Evolutionary conservation across 1,140 invertebrate genomes (phyloP), one percentile per base, ranked within the genome.

Genomic region (Leptestheria dahalacensis): DNA sequence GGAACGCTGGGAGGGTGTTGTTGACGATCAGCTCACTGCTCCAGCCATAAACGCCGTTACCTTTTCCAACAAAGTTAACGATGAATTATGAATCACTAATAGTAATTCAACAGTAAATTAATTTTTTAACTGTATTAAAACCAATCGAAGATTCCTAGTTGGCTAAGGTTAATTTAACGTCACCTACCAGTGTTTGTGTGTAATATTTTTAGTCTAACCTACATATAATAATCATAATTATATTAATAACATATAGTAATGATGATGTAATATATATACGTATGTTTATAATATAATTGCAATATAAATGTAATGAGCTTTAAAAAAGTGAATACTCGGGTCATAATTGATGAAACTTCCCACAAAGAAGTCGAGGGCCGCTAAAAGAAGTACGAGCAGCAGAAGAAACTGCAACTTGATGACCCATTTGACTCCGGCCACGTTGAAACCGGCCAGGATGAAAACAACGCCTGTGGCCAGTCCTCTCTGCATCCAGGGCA

Each of bases 381-480:
- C 88, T 47, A 91, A 71, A n/a, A 91, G 73, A 49, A 95, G 74
- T 54, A 91, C 80, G 58, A 91, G 70, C 11, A 94, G 75, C 4
- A 94, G 75, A 51, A 85, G 74, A 77, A 94, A 91, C 68, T 94
- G 90, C 41, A 94, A 71, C 68, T 93, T 91, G 49, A 94, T 84
- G 2, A 94, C 88, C 88, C 89, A 92, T 68, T 91, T 96, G 11
- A 91, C 89, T 60, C 91, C 91, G 48, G 89, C 88, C 21, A 92
- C 75, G 74, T 95, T 94, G 62, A 94, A 91, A 50, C 83, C 81
- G 51, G 88, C 85, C 15, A 94, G 75, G 28, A 91, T 70, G 25
- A 92, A 70, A 3, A 93, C 84, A 48, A 88, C 87, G 9, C 80
- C 79, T 41, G 86, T 80, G 21, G 88, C 87, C 71, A 93, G 86